Base-by-base conservation (phyloP, 2,113 vertebrate genomes). In the Pterocles gutturalis region DNA sequence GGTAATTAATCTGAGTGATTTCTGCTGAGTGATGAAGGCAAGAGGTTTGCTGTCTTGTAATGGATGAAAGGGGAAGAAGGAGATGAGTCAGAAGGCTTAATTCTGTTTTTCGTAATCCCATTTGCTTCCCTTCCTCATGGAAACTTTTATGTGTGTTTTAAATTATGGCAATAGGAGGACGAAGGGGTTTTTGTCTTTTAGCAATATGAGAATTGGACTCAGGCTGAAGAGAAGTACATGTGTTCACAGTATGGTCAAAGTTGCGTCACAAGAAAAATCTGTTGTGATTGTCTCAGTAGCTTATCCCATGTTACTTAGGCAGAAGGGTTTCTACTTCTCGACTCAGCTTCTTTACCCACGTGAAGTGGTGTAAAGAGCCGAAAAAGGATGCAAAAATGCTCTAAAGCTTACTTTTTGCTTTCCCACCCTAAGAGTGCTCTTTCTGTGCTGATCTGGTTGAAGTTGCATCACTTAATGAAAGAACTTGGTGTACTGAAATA, bases 191-290 rank as follows among this genome's bases (percentile, higher is more conserved):
- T 89, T 80, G 11, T 38, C 10, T 61, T 61, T 13, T 36, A 82
- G 31, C 24, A 54, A 1, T 31, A 17, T 16, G 33, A 77, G 69
- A 70, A 41, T 26, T 58, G 29, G 25, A 58, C n/a, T 77, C 3
- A 2, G 10, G 12, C 58, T 72, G 17, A 61, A 31, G 36, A 61
- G 49, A 69, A 75, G 31, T 71, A 13, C 6, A 4, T 36, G 3
- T 85, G 17, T 73, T 73, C 6, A 7, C 33, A 7, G 8, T 22
- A 22, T 31, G 20, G 10, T 46, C 36, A 26, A 46, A 72, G 10
- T 45, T 62, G 13, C 0, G 0, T 76, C 25, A 83, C 0, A 0
- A 57, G n/a, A 57, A 76, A 48, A 60, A 78, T 71, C 9, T 82
- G 3, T 49, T 80, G 7, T 64, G 51, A 60, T 15, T 65, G 10